phyloP scores from a whole-genome alignment of 2,113 vertebrate species.

The Callopanchax toddi region DNA sequence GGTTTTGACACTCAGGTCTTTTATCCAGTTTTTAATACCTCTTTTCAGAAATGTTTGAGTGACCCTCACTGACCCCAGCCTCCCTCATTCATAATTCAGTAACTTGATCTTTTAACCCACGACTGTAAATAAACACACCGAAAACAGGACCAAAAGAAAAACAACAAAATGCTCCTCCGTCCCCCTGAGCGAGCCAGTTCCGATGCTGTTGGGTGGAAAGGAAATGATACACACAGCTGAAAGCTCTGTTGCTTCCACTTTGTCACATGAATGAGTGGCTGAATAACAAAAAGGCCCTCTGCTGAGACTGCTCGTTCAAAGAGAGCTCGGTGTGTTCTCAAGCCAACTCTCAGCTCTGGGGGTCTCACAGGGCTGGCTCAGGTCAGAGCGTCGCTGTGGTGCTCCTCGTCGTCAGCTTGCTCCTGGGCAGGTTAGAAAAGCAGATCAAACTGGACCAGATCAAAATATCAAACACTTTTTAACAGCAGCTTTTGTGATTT shows the following conservation, averaged over 20 bases:
- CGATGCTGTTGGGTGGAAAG: conserved; percentile 31
- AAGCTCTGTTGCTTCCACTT: conserved; percentile 25
- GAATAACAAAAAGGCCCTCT: conserved; percentile 15
- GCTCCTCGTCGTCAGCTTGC: not conserved
- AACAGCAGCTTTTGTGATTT: too few relatives aligned
- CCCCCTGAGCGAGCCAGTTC: conserved; percentile 11
- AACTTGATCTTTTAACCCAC: conserved; percentile 23
- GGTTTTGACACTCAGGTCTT: not conserved
- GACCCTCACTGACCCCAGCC: conserved; percentile 35
- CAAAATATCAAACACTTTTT: too few relatives aligned
- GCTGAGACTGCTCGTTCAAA: conserved; percentile 3
- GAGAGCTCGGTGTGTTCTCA: conserved; percentile 6
- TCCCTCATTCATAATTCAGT: conserved; percentile 51
- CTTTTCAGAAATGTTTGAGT: too few relatives aligned
- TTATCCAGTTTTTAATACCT: too few relatives aligned
- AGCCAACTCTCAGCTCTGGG: conserved; percentile 4
- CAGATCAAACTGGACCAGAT: conserved; percentile 11
- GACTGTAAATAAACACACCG: conserved; percentile 20
- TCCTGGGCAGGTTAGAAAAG: not conserved
- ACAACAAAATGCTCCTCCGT: not conserved
- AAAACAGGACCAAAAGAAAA: conserved; percentile 1
- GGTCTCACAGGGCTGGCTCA: conserved; percentile 1
- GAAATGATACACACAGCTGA: conserved; percentile 14
- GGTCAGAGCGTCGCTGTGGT: conserved; percentile 1
- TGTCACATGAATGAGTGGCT: conserved; percentile 34